A percentile compares a stretch with the other conserved stretches of the same genome.
These are phyloP conservation scores for Falco naumanni DNA, from an alignment of 2,797 vertebrate species.

Conservation along the genomic window DNA sequence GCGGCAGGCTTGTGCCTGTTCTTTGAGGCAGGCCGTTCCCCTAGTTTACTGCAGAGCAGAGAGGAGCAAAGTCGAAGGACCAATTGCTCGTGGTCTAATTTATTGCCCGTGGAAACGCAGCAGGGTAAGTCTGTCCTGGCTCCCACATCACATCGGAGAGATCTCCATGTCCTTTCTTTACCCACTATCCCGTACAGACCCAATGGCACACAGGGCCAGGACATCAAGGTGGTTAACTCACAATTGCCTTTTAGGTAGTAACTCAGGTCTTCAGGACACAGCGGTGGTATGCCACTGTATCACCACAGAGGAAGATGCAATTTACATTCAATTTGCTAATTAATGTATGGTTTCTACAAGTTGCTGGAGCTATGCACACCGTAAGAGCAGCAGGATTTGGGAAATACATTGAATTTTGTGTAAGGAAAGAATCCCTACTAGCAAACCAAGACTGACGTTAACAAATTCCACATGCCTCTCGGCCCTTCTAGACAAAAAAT, in stretches of 20 bases:
- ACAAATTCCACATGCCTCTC: constrained; percentile 10
- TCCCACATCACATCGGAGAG: background rate
- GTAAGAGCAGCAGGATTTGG: background rate
- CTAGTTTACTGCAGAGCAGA: background rate
- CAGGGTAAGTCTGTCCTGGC: background rate
- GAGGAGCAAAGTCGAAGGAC: background rate
- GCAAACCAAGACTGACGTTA: background rate
- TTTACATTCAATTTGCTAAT: background rate
- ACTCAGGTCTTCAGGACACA: background rate
- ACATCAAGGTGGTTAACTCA: background rate
- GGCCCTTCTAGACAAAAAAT: constrained; percentile 3
- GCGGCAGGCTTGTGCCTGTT: background rate
- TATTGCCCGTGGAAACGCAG: background rate
- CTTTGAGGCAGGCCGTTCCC: background rate
- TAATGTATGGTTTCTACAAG: background rate
- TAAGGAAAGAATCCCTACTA: background rate
- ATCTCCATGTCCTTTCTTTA: fast-evolving
- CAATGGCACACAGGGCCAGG: background rate
- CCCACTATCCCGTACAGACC: background rate
- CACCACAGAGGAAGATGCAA: background rate
- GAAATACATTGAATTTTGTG: background rate
- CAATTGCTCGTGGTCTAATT: background rate
- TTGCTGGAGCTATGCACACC: background rate
- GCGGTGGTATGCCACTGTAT: fast-evolving
- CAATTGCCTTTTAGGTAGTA: background rate